phyloP scores from a whole-genome alignment of 2,113 vertebrate species.

The Edolisoma coerulescens region DNA sequence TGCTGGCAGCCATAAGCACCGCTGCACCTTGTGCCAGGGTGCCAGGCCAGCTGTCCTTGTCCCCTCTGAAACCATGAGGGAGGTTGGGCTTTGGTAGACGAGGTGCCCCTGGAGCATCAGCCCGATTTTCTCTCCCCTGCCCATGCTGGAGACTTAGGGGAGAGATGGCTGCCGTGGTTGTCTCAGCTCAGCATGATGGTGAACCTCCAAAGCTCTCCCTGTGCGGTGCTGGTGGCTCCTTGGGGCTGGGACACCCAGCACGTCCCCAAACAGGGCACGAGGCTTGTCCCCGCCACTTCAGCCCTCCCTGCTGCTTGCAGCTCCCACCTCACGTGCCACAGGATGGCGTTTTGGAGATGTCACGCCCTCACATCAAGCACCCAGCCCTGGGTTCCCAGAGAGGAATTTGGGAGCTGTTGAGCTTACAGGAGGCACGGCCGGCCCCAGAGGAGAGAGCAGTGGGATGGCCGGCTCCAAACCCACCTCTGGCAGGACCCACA shows the following conservation, averaged over 20 bases:
- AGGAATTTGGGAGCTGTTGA: neutral
- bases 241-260: neutral
- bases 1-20: neutral
- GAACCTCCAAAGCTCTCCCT: neutral
- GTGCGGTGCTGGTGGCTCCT: rapidly evolving
- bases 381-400: neutral
- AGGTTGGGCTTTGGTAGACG: rapidly evolving
- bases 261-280: rapidly evolving
- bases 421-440: neutral
- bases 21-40: rapidly evolving
- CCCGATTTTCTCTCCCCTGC: neutral
- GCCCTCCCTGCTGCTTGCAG: neutral
- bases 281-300: neutral
- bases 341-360: neutral
- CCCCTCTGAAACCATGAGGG: neutral
- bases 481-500: neutral
- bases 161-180: neutral
- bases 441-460: neutral
- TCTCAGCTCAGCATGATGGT: neutral
- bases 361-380: neutral
- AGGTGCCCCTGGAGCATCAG: neutral
- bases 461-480: rapidly evolving
- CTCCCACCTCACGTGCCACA: neutral
- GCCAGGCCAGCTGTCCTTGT: neutral
- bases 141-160: neutral